Evolutionary conservation across 1,140 invertebrate genomes (phyloP).

Genomic region (Scaptomyza graminum): DNA sequence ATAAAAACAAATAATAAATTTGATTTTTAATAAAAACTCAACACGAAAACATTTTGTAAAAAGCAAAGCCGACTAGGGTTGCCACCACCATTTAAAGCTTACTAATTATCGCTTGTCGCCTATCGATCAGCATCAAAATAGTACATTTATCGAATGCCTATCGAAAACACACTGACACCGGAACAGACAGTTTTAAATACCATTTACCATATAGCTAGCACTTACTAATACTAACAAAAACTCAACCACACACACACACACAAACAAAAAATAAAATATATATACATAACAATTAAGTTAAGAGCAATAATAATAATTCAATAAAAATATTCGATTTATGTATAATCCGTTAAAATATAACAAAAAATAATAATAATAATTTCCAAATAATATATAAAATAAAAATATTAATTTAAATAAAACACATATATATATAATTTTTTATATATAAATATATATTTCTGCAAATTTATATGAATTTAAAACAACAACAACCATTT

Average conservation of each 20-base stretch:
- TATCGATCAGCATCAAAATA: conserved; percentile 65
- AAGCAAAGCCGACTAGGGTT: too few relatives aligned
- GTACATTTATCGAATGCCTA: conserved; percentile 50
- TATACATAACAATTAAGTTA: conserved; percentile 1
- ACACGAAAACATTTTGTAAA: too few relatives aligned
- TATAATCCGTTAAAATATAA: too few relatives aligned
- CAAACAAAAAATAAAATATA: conserved; percentile 4
- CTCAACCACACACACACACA: conserved; percentile 4
- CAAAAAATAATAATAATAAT: too few relatives aligned
- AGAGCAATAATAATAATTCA: conserved; percentile 5
- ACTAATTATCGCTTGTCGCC: conserved; percentile 2
- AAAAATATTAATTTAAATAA: too few relatives aligned
- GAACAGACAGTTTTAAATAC: conserved; percentile 83
- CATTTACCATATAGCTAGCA: conserved; percentile 83
- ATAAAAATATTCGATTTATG: too few relatives aligned
- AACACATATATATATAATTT: too few relatives aligned
- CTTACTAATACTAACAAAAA: conserved; percentile 1
- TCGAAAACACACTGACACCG: conserved; percentile 82
- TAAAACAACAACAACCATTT: not conserved
- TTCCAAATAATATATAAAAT: too few relatives aligned
- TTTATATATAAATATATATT: too few relatives aligned
- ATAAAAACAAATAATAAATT: too few relatives aligned
- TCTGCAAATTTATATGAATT: not conserved
- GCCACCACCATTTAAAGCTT: not conserved
- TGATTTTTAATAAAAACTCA: too few relatives aligned